These are phyloP conservation scores for Blastobasis lacticolella DNA, from an alignment of 2,888 invertebrate species.

Conservation along the genomic window DNA sequence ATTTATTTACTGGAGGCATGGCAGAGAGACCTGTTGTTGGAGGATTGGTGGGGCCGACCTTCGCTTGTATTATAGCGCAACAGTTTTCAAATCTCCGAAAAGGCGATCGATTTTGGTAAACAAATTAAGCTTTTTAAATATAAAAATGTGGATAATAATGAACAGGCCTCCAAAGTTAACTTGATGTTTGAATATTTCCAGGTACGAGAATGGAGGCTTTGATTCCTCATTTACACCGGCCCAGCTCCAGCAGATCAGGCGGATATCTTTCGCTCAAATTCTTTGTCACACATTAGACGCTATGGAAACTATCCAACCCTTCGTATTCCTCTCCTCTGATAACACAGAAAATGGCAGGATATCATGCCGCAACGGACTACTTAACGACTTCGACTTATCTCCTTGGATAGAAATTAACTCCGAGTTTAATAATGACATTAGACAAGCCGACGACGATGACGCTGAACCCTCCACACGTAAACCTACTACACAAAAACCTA, in stretches of 20 bases:
- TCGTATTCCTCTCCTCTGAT: constrained; percentile 78
- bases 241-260: constrained; percentile 82
- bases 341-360: constrained; percentile 74
- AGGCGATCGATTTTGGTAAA: constrained; percentile 85
- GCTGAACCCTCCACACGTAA: constrained; percentile 16
- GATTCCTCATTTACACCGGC: constrained; percentile 84
- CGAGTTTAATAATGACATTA: constrained; percentile 50
- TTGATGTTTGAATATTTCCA: constrained; percentile 21
- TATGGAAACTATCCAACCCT: constrained; percentile 80
- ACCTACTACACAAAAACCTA: constrained; percentile 31
- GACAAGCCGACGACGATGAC: constrained; percentile 39
- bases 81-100: constrained; percentile 86
- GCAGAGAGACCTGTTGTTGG: constrained; percentile 86
- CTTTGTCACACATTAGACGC: constrained; percentile 79
- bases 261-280: constrained; percentile 81
- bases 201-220: constrained; percentile 85
- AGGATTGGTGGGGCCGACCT: constrained; percentile 89
- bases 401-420: constrained; percentile 75
- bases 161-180: too few species aligned
- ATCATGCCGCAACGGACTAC: constrained; percentile 69
- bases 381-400: constrained; percentile 74
- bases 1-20: constrained; percentile 88
- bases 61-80: constrained; percentile 90
- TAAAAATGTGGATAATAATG: too few species aligned
- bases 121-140: not conserved